These are phyloP conservation scores for Antechinus stuartii DNA, from an alignment of 2,113 vertebrate species.

Conservation along the genomic window DNA sequence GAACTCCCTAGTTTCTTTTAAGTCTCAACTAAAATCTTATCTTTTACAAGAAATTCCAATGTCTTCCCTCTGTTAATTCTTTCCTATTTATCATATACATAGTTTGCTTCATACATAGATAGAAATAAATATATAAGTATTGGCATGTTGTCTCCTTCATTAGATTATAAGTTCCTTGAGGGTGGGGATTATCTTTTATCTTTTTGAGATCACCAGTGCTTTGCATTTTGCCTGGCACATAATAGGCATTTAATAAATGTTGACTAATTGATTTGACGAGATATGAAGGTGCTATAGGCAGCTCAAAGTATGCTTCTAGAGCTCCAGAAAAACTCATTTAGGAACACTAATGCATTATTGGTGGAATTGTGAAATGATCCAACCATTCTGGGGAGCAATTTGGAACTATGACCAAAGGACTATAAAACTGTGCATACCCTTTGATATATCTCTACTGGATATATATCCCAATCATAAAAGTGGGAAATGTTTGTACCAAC, in stretches of 20 bases:
- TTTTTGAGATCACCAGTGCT: background rate
- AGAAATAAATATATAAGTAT: background rate
- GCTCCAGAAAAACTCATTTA: background rate
- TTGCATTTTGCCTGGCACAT: background rate
- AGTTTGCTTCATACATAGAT: background rate
- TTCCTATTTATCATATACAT: background rate
- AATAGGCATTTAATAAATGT: background rate
- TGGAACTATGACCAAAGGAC: too few species aligned
- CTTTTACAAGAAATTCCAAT: background rate
- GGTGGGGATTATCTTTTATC: background rate
- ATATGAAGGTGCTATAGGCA: background rate
- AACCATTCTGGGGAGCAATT: too few species aligned
- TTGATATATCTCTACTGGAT: too few species aligned
- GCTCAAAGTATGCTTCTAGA: background rate
- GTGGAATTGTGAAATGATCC: too few species aligned
- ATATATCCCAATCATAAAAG: too few species aligned
- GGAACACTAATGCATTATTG: too few species aligned
- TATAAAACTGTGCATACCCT: too few species aligned
- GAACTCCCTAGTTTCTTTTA: background rate
- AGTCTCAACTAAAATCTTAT: background rate
- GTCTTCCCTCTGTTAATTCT: background rate
- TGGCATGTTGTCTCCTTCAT: background rate
- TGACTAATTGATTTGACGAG: background rate
- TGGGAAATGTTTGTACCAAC: too few species aligned
- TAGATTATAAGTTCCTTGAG: background rate